phyloP scores from a whole-genome alignment of 2,113 vertebrate species.

The Uropsilus gracilis region DNA sequence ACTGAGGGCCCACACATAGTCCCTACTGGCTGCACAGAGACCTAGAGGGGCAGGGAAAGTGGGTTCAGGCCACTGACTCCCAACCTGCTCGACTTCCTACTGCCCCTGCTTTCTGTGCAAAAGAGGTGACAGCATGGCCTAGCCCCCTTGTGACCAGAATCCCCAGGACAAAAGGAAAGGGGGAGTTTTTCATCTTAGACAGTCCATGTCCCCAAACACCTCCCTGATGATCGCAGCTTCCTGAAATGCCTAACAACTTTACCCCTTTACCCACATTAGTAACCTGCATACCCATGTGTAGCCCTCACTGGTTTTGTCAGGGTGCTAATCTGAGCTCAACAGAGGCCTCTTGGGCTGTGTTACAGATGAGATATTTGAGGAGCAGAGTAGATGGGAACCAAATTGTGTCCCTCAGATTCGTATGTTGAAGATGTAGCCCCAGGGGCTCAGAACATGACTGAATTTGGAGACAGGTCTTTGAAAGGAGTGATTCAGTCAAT shows the following conservation, averaged over 20 bases:
- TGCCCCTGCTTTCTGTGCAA: neutral
- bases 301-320: neutral
- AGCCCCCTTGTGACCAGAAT: neutral
- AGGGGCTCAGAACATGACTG: neutral
- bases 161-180: neutral
- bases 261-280: neutral
- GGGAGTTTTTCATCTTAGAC: neutral
- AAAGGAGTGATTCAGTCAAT: neutral
- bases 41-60: neutral
- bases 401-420: neutral
- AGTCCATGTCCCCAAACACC: neutral
- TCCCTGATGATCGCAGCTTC: neutral
- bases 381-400: neutral
- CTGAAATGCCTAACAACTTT: neutral
- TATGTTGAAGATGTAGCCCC: neutral
- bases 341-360: neutral
- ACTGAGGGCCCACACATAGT: neutral
- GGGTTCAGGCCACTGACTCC: neutral
- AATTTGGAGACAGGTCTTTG: neutral
- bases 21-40: neutral
- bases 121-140: neutral
- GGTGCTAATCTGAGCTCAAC: neutral
- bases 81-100: neutral
- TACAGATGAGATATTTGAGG: neutral
- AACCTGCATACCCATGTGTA: neutral